Percentiles rank a stretch among this genome's conserved stretches.
phyloP scores from a whole-genome alignment of 2,888 invertebrate genomes.

The Noctua fimbriata region DNA sequence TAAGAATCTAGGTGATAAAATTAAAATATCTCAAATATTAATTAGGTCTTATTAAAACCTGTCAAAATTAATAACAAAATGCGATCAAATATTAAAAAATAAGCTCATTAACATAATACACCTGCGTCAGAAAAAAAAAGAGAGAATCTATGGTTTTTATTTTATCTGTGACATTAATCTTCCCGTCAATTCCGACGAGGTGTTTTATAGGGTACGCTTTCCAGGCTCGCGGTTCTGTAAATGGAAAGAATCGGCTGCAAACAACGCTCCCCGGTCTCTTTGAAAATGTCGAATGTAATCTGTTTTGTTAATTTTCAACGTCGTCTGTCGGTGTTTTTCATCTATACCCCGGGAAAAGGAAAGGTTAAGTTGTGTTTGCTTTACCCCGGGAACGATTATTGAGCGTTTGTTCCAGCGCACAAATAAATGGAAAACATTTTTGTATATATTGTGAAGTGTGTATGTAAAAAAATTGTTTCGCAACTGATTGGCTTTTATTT shows the following conservation, averaged over 20 bases:
- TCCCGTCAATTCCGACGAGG: constrained; percentile 66
- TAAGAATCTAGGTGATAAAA: constrained; percentile 7
- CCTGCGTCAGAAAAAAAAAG: constrained; percentile 21
- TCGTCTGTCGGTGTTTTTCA: constrained; percentile 83
- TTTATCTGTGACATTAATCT: constrained; percentile 64
- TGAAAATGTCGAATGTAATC: constrained; percentile 86
- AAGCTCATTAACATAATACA: constrained; percentile 40
- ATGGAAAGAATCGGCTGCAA: constrained; percentile 85
- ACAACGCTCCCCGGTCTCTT: constrained; percentile 81
- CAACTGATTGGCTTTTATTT: constrained; percentile 29
- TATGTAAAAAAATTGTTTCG: constrained; percentile 36
- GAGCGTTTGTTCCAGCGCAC: constrained; percentile 68
- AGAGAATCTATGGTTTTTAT: constrained; percentile 57
- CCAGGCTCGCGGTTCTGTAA: constrained; percentile 76
- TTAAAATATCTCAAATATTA: constrained; percentile 14
- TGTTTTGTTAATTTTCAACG: constrained; percentile 88
- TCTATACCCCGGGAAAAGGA: constrained; percentile 73
- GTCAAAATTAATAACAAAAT: constrained; percentile 15
- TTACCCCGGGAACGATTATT: constrained; percentile 73
- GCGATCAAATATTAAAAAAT: constrained; percentile 23
- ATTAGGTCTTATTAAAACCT: constrained; percentile 16
- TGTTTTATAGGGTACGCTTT: constrained; percentile 68
- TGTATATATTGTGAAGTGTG: constrained; percentile 28
- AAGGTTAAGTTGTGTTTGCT: constrained; percentile 76
- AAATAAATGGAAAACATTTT: constrained; percentile 56